Evolutionary conservation across 1,140 invertebrate species (phyloP).

Genomic region (Drusus annulatus): DNA sequence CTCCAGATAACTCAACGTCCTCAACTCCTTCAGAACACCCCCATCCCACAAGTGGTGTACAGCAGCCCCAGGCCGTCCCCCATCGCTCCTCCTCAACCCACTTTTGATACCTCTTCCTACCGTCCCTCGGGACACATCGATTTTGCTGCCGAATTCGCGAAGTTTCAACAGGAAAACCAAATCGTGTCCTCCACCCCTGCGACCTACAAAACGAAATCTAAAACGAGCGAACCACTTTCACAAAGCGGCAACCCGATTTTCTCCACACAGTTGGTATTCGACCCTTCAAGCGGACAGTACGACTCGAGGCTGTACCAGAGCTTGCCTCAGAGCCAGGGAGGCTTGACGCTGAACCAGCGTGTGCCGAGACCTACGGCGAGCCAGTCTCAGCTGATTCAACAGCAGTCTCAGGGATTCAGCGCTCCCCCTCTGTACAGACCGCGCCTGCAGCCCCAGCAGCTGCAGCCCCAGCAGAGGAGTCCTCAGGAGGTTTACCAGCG

Average conservation of each 20-base stretch:
- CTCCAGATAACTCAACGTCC: constrained; percentile 75
- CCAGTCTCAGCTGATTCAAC: constrained; percentile 63
- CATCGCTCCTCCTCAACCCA: constrained; percentile 65
- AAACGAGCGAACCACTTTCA: constrained; percentile 62
- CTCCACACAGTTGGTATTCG: constrained; percentile 83
- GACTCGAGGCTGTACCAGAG: constrained; percentile 85
- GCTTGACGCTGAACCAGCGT: constrained; percentile 80
- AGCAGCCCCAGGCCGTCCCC: constrained; percentile 69
- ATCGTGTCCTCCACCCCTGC: constrained; percentile 69
- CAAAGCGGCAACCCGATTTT: constrained; percentile 76
- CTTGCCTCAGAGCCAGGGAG: constrained; percentile 80
- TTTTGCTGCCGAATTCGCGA: constrained; percentile 82
- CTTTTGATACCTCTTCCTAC: constrained; percentile 61
- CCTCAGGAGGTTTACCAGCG: constrained; percentile 81
- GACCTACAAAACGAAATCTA: constrained; percentile 62
- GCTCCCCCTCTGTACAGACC: constrained; percentile 69
- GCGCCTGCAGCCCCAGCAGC: constrained; percentile 60
- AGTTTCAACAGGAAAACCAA: constrained; percentile 83
- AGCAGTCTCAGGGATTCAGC: constrained; percentile 65
- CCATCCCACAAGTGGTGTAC: constrained; percentile 67
- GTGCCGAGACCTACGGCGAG: constrained; percentile 74
- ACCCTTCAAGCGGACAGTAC: constrained; percentile 84
- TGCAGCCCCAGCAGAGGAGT: constrained; percentile 63
- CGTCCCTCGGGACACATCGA: constrained; percentile 73
- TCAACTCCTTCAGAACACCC: constrained; percentile 69